A percentile compares a stretch with the other conserved stretches of the same genome.
Evolutionary conservation across 2,113 vertebrate genomes (phyloP).

Genomic region (Ibidorhyncha struthersii): DNA sequence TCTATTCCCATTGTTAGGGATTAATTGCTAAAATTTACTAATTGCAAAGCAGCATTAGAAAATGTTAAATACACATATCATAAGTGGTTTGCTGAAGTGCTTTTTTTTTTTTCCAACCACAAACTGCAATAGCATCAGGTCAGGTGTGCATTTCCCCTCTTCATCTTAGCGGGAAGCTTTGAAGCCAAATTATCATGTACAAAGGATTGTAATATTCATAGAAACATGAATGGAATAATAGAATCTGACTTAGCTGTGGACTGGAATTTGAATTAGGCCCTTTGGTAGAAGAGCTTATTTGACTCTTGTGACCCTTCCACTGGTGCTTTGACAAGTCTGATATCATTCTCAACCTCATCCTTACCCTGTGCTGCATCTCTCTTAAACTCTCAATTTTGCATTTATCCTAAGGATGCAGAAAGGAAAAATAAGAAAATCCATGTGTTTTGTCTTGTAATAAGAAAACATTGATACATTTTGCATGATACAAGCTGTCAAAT

Average conservation of each 20-base stretch:
- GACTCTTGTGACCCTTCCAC: background rate
- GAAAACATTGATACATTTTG: background rate
- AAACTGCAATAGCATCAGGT: background rate
- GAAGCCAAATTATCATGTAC: background rate
- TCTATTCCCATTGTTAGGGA: background rate
- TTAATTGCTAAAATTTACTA: background rate
- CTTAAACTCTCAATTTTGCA: background rate
- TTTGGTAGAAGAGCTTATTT: background rate
- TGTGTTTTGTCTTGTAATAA: background rate
- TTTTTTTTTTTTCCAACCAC: background rate
- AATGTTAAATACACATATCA: background rate
- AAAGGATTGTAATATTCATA: background rate
- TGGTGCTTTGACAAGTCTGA: background rate
- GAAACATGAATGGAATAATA: constrained; percentile 1
- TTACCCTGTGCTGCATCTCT: background rate
- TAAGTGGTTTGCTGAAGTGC: background rate
- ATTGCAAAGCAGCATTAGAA: background rate
- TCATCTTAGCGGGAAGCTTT: background rate
- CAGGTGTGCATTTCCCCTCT: background rate
- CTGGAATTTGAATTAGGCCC: background rate
- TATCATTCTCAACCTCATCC: background rate
- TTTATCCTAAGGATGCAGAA: background rate
- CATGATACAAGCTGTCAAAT: background rate
- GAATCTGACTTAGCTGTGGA: background rate
- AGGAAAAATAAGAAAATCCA: background rate